Percentiles rank a stretch among this genome's conserved stretches.
Evolutionary conservation across 1,140 invertebrate species (phyloP).

Genomic region (Chrysoperla carnea): DNA sequence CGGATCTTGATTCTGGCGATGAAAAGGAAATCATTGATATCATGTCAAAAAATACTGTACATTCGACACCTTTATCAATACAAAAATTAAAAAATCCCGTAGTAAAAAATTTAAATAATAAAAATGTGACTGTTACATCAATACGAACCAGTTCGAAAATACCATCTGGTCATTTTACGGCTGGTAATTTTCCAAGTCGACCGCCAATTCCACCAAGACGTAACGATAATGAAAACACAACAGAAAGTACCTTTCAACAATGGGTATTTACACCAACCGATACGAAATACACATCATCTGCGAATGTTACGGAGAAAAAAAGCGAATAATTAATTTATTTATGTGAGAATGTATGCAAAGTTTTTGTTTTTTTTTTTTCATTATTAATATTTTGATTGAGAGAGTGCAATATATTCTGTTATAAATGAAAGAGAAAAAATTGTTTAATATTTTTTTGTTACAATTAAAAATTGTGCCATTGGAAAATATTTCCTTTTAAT

Average conservation of each 20-base stretch:
- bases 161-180: constrained; percentile 17
- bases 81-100: constrained; percentile 9
- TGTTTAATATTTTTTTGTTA: no score
- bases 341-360: no score
- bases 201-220: constrained; percentile 17
- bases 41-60: constrained; percentile 12
- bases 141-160: constrained; percentile 20
- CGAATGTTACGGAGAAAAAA: constrained; percentile 16
- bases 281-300: constrained; percentile 7
- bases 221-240: constrained; percentile 6
- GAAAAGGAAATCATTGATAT: constrained; percentile 18
- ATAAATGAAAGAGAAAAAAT: no score
- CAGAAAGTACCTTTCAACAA: constrained; percentile 19
- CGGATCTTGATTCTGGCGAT: constrained; percentile 10
- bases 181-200: constrained; percentile 7
- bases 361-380: no score
- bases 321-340: constrained; percentile 1
- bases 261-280: constrained; percentile 20
- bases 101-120: not conserved
- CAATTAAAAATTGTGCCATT: no score
- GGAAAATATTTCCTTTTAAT: no score
- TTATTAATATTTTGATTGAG: no score
- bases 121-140: constrained; percentile 20
- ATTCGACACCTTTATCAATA: constrained; percentile 12
- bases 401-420: no score